Evolutionary conservation across 2,113 vertebrate genomes (phyloP).

Genomic region (Dasyornis broadbenti): DNA sequence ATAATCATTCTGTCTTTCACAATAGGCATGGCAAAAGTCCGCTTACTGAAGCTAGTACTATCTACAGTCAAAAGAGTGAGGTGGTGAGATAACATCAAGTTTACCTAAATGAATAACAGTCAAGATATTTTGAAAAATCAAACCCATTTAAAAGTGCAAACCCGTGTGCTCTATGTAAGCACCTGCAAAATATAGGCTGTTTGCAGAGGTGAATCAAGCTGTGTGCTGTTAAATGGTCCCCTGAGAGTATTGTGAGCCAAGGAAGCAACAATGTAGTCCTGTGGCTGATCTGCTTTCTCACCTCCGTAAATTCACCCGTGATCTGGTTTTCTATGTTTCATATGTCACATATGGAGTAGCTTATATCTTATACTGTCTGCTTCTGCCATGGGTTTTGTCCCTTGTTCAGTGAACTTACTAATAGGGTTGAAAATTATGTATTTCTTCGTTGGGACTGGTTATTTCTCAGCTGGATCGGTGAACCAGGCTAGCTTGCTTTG

Average conservation of each 20-base stretch:
- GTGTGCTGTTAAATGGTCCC: background rate
- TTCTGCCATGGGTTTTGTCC: background rate
- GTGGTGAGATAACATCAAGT: background rate
- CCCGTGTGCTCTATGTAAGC: background rate
- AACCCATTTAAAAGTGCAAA: background rate
- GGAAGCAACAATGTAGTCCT: background rate
- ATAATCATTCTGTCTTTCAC: background rate
- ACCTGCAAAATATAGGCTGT: background rate
- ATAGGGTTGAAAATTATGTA: background rate
- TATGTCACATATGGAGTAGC: background rate
- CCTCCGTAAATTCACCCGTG: accelerated
- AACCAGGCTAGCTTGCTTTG: background rate
- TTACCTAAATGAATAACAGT: background rate
- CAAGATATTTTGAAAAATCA: background rate
- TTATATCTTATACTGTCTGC: background rate
- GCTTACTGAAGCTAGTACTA: background rate
- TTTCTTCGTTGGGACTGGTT: background rate
- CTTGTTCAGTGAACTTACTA: background rate
- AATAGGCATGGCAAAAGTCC: background rate
- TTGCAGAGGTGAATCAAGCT: background rate
- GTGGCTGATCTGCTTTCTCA: background rate
- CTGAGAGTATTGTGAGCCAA: background rate
- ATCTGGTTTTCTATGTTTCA: background rate
- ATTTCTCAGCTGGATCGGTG: background rate
- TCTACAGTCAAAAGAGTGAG: background rate